Conservation (phyloP, 2,797 vertebrate species). For the Taeniopygia guttata region DNA sequence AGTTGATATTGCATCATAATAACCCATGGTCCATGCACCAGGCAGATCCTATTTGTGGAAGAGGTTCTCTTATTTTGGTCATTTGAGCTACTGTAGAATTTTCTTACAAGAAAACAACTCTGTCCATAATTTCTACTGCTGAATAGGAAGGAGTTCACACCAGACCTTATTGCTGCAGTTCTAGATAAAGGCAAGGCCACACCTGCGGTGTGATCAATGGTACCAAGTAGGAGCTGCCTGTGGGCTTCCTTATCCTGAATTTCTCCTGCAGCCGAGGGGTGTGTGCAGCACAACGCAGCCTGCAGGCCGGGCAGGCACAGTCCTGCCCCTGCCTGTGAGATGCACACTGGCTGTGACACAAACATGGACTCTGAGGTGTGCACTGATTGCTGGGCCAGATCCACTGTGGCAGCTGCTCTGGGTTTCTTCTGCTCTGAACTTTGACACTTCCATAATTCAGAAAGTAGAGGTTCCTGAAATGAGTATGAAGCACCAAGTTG, state of each 20-base stretch:
- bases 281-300: rapidly evolving
- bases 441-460: not conserved
- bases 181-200: not conserved
- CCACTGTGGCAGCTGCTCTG: rapidly evolving
- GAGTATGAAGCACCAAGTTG: not conserved
- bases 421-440: not conserved
- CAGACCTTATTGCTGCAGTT: not conserved
- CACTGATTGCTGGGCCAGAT: not conserved
- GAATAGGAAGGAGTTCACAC: not conserved
- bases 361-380: rapidly evolving
- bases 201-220: rapidly evolving
- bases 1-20: not conserved
- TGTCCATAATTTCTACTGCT: not conserved
- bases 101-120: not conserved
- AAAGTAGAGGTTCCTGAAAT: not conserved
- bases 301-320: rapidly evolving
- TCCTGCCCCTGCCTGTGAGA: not conserved
- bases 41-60: not conserved
- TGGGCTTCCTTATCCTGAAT: not conserved
- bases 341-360: rapidly evolving
- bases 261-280: not conserved
- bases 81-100: not conserved
- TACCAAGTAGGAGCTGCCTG: not conserved
- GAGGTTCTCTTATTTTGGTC: not conserved
- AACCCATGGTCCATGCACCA: rapidly evolving